These are phyloP conservation scores for Drosophila algonquin DNA, from an alignment of 2,888 invertebrate genomes.

Conservation along the genomic window DNA sequence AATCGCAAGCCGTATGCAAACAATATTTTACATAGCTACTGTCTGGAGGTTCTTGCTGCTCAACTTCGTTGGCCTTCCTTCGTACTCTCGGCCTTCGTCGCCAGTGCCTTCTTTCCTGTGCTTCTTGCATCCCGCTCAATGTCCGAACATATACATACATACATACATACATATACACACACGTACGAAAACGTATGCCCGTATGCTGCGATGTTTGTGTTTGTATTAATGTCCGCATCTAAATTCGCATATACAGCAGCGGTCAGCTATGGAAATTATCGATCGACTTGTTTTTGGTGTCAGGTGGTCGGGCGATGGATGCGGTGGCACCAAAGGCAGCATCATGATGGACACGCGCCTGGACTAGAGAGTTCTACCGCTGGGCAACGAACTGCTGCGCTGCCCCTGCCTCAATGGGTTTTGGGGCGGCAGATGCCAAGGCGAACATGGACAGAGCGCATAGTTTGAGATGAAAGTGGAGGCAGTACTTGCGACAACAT, in stretches of 20 bases:
- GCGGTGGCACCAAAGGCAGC: constrained; percentile 60
- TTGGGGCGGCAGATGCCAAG: constrained; percentile 75
- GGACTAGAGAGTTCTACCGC: constrained; percentile 37
- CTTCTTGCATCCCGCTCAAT: constrained; percentile 64
- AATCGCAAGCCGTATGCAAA: constrained; percentile 83
- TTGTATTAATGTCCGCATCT: constrained; percentile 80
- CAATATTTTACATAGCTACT: constrained; percentile 79
- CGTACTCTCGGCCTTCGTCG: constrained; percentile 53
- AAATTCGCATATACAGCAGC: constrained; percentile 82
- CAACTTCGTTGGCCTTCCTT: constrained; percentile 76
- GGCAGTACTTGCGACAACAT: constrained; percentile 38
- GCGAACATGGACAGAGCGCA: constrained; percentile 61
- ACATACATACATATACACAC: constrained; percentile 20
- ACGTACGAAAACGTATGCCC: constrained; percentile 22
- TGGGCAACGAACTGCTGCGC: constrained; percentile 9
- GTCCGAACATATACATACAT: constrained; percentile 47
- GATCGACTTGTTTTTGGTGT: constrained; percentile 83
- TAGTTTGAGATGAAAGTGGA: constrained; percentile 41
- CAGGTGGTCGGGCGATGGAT: constrained; percentile 79
- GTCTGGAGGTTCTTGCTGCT: constrained; percentile 70
- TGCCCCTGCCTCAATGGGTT: constrained; percentile 33
- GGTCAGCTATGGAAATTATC: constrained; percentile 84
- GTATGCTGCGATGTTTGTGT: constrained; percentile 60
- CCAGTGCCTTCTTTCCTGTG: constrained; percentile 66
- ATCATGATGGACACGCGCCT: constrained; percentile 74